phyloP scores from a whole-genome alignment of 2,888 invertebrate genomes.

The Choristoneura rosaceana region DNA sequence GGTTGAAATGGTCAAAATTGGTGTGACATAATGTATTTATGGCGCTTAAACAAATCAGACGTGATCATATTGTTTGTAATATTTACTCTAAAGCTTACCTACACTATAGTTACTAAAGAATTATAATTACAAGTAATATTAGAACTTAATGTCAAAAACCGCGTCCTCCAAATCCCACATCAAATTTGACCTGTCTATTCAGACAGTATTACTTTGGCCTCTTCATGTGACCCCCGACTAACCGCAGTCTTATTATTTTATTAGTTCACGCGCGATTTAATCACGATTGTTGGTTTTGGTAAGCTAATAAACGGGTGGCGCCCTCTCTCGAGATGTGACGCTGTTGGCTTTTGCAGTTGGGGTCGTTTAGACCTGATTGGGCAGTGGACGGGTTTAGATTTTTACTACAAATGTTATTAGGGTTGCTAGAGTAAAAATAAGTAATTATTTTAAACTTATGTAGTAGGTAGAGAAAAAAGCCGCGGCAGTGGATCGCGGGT shows the following conservation, averaged over 20 bases:
- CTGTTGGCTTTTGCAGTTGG: conserved; percentile 4
- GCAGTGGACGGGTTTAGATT: conserved; percentile 4
- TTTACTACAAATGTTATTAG: background rate
- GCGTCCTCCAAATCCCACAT: background rate
- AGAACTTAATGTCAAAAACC: background rate
- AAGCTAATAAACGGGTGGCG: conserved; percentile 60
- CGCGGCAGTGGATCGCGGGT: too few species aligned
- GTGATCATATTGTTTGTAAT: too few species aligned
- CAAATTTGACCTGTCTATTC: conserved; percentile 1
- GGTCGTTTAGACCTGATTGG: conserved; percentile 9
- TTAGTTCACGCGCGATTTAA: conserved; percentile 85
- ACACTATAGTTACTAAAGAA: background rate
- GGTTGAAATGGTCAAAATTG: too few species aligned
- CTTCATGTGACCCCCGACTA: conserved; percentile 65
- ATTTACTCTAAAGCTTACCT: too few species aligned
- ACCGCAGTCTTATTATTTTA: conserved; percentile 80
- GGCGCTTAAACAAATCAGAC: too few species aligned
- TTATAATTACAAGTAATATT: conserved; percentile 1
- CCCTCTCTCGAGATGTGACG: conserved; percentile 11
- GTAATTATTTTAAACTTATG: too few species aligned
- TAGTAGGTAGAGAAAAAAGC: too few species aligned
- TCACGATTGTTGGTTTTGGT: conserved; percentile 85
- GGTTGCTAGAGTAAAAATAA: too few species aligned
- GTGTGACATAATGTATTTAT: too few species aligned
- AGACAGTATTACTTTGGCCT: conserved; percentile 38